Base-by-base conservation (phyloP, 1,140 invertebrate genomes). In the Rhynchophorus ferrugineus region DNA sequence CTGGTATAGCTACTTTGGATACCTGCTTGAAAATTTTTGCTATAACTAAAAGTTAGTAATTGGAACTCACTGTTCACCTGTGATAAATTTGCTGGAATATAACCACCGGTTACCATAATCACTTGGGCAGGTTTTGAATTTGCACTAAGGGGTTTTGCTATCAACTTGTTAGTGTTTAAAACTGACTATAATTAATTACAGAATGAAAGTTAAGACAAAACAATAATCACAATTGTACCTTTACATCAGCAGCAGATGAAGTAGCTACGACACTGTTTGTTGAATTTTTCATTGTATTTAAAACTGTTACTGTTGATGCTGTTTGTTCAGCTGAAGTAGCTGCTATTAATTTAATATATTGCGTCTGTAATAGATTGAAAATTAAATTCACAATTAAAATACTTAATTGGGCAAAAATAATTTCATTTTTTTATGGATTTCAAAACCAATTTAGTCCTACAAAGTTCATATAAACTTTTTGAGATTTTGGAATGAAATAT, bases 261-360 rank as follows among this genome's bases (percentile, higher is more conserved):
- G 34, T 47, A 6, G 11, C 24, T 29, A 29, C 11, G 11, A n/a
- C n/a, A n/a, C n/a, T n/a, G n/a, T n/a, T n/a, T n/a, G 51, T 37
- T 7, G 44, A 20, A n/a, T 49, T 54, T 45, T 54, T 58, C 18
- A 56, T 33, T 14, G 54, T 53, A 45, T 42, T 59, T 9, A 56
- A 44, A 22, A 59, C 37, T 22, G 56, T 22, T 33, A 59, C 67
- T n/a, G 20, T 68, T 56, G 39, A 71, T 69, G 35, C 70, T 61
- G 58, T 71, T 69, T 5, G 71, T 16, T 74, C 71, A 11, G 73
- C 71, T 70, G 75, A 68, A 29, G 73, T 61, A 20, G 70, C 75
- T 62, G 79, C 80, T 3, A 87, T 78, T 47, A 87, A 70, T 61
- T 83, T 73, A 2, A 87, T 83, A 66, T 84, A 85, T 66, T 85